Conservation (phyloP, 64 coral and sea anemone genomes). For the Actinia tenebrosa region DNA sequence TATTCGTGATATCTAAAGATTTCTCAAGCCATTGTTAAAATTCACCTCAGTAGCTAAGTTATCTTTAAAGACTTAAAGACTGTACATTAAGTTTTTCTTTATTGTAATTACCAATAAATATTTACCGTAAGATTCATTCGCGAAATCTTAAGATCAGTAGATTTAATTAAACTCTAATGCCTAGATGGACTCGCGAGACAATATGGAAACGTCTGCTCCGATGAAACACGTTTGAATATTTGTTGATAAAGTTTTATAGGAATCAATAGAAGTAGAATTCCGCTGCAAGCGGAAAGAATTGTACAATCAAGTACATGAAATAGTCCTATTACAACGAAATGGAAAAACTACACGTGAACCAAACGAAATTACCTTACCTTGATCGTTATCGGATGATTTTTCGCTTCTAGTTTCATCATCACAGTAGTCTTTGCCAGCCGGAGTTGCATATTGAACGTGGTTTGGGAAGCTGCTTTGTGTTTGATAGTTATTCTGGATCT, state of each 20-base stretch:
- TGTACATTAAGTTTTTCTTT: not conserved
- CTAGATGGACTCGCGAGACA: not conserved
- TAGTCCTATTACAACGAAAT: not conserved
- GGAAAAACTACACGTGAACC: not conserved
- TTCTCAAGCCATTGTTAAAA: not conserved
- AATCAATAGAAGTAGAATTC: not conserved
- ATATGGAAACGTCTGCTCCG: not conserved
- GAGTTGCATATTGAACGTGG: not conserved
- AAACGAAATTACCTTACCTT: not conserved
- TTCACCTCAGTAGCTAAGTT: not conserved
- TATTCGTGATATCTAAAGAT: not conserved
- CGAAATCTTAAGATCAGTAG: not conserved
- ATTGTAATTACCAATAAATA: not conserved
- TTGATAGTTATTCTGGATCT: not conserved
- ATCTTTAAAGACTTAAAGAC: constrained; percentile 1
- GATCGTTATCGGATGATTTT: constrained; percentile 15
- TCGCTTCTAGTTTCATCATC: constrained; percentile 5
- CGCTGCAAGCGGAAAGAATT: not conserved
- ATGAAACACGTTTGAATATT: not conserved
- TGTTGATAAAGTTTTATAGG: not conserved
- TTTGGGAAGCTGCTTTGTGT: not conserved
- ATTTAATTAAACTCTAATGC: not conserved
- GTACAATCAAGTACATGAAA: not conserved
- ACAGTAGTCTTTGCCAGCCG: not conserved
- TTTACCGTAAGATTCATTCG: not conserved